These are phyloP conservation scores for Bryconaethiops microstoma DNA, from an alignment of 2,797 vertebrate genomes.

Conservation along the genomic window DNA sequence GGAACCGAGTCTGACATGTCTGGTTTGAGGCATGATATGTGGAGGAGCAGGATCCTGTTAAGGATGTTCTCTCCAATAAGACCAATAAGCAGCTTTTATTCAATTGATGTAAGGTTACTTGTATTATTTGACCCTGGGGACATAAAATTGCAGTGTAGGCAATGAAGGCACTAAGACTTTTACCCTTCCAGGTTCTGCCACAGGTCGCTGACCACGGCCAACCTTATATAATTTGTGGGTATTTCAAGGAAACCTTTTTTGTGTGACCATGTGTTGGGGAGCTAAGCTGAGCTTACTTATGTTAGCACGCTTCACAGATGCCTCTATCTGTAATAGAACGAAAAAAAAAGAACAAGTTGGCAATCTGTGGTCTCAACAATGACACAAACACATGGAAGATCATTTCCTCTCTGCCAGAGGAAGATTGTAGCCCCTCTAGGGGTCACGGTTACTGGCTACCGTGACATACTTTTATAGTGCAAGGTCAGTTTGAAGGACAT, in stretches of 20 bases:
- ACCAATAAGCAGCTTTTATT: neutral
- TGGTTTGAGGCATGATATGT: no score
- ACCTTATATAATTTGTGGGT: neutral
- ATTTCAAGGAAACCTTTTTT: constrained; percentile 1
- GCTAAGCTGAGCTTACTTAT: neutral
- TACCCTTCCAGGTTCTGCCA: neutral
- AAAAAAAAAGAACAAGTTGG: neutral
- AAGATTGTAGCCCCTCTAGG: neutral
- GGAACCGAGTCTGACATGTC: no score
- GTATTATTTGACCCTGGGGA: neutral
- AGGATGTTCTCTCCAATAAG: neutral
- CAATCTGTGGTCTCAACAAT: neutral
- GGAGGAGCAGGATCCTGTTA: neutral
- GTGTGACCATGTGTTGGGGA: neutral
- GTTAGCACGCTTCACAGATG: neutral
- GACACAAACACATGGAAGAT: neutral
- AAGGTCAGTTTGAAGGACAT: neutral
- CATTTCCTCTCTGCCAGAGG: neutral
- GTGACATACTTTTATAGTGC: neutral
- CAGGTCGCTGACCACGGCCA: neutral
- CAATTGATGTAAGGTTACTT: no score
- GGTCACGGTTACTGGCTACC: neutral
- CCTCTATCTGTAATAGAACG: neutral
- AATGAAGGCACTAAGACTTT: neutral
- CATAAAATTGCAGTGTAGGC: neutral